Percentiles rank a stretch among this genome's conserved stretches.
phyloP scores from a whole-genome alignment of 2,113 vertebrate species.

The Proterorhinus semilunaris region DNA sequence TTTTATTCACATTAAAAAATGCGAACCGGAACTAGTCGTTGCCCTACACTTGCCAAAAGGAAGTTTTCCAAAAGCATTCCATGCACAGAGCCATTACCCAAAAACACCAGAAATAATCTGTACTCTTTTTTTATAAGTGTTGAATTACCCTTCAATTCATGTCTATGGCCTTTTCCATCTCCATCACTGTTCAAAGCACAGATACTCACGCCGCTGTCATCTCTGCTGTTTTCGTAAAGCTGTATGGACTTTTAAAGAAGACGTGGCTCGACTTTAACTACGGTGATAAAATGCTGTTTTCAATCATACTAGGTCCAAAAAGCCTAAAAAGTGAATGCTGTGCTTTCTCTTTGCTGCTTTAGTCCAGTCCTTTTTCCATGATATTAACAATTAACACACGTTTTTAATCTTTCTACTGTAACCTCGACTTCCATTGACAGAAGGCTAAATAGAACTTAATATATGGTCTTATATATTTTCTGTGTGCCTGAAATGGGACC shows the following conservation, averaged over 20 bases:
- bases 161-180: conserved; percentile 41
- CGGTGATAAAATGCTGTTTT: neutral
- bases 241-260: conserved; percentile 12
- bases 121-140: conserved; percentile 21
- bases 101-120: conserved; percentile 5
- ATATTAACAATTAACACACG: conserved; percentile 18
- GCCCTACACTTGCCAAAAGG: too few species aligned
- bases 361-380: conserved; percentile 14
- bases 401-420: conserved; percentile 25
- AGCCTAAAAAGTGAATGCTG: conserved; percentile 35
- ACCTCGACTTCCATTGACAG: conserved; percentile 26
- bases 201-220: conserved; percentile 5
- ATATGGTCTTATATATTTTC: conserved; percentile 21
- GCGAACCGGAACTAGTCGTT: too few species aligned
- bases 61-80: too few species aligned
- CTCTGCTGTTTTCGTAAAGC: conserved; percentile 16
- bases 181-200: conserved; percentile 57
- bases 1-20: too few species aligned
- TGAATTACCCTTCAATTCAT: conserved; percentile 42
- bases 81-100: too few species aligned
- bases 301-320: neutral
- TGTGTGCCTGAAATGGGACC: conserved; percentile 40
- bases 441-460: conserved; percentile 18
- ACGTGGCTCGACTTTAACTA: conserved; percentile 27
- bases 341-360: conserved; percentile 33